Percentiles rank a stretch among this genome's conserved stretches.
Evolutionary conservation across 2,797 vertebrate species (phyloP).

Genomic region (Melanogrammus aeglefinus): DNA sequence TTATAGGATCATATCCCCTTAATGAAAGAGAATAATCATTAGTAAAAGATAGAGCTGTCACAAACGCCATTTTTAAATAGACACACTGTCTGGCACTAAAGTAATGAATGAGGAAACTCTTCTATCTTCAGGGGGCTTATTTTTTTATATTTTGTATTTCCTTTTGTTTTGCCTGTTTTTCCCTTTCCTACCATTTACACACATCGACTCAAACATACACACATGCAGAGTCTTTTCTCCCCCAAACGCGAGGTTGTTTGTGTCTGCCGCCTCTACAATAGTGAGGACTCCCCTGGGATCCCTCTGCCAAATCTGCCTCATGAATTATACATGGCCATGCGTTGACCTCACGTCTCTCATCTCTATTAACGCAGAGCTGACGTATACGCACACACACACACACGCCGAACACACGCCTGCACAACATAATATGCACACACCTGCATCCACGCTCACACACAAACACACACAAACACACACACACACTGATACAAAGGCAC

Average conservation of each 20-base stretch:
- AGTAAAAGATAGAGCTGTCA: slow-evolving; percentile 50
- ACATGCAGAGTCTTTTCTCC: slow-evolving; percentile 31
- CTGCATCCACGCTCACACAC: not conserved
- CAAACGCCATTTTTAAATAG: slow-evolving; percentile 62
- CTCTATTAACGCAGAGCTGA: slow-evolving; percentile 74
- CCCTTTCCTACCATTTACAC: slow-evolving; percentile 27
- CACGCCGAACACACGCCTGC: slow-evolving; percentile 16
- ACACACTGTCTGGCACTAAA: slow-evolving; percentile 20
- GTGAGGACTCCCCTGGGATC: slow-evolving; percentile 66
- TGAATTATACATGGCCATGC: slow-evolving; percentile 74
- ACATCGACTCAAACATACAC: slow-evolving; percentile 35
- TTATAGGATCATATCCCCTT: slow-evolving; percentile 43
- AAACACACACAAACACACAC: slow-evolving; percentile 8
- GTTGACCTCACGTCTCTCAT: slow-evolving; percentile 74
- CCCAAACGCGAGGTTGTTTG: slow-evolving; percentile 66
- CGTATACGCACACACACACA: slow-evolving; percentile 35
- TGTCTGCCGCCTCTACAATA: slow-evolving; percentile 75
- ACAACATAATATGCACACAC: slow-evolving; percentile 18
- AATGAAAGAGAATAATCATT: slow-evolving; percentile 66
- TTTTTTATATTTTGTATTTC: slow-evolving; percentile 40
- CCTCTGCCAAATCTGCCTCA: slow-evolving; percentile 73
- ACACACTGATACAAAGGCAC: not conserved
- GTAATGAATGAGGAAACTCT: slow-evolving; percentile 10
- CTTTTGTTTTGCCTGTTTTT: slow-evolving; percentile 40
- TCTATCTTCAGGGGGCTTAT: slow-evolving; percentile 58